Percentiles rank a stretch among this genome's conserved stretches.
Conservation (phyloP, 2,113 vertebrate species). For the Aythya baeri region DNA sequence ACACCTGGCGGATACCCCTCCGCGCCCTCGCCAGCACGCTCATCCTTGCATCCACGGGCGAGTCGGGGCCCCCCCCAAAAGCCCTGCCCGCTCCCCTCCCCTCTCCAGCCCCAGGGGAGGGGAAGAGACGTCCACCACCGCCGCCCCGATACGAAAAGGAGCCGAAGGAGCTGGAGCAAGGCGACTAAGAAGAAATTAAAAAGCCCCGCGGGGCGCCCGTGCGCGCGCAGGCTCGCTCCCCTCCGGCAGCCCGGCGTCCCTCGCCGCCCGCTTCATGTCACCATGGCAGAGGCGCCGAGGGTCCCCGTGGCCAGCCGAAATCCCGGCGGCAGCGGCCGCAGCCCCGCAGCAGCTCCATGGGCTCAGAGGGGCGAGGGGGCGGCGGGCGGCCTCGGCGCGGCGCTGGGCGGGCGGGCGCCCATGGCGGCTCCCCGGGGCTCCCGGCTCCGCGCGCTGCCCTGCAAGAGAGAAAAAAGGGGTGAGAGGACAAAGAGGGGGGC, state of each 20-base stretch:
- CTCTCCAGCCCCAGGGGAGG: conserved; percentile 40
- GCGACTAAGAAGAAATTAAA: conserved; percentile 70
- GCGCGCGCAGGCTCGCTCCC: conserved; percentile 38
- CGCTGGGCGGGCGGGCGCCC: background rate
- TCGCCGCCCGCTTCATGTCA: conserved; percentile 91
- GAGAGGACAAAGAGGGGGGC: background rate
- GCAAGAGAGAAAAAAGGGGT: background rate
- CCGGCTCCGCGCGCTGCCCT: background rate
- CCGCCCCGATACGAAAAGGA: background rate
- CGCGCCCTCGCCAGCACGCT: conserved; percentile 84
- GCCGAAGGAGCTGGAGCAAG: background rate
- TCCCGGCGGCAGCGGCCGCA: background rate
- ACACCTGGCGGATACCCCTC: conserved; percentile 93
- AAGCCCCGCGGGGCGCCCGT: conserved; percentile 43
- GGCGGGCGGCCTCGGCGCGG: background rate
- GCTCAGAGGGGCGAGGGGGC: conserved; percentile 11
- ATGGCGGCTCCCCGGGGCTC: conserved; percentile 8
- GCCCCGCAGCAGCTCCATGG: conserved; percentile 64
- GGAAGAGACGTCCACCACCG: conserved; percentile 31
- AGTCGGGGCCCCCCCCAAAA: conserved; percentile 26
- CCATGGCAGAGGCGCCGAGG: conserved; percentile 90
- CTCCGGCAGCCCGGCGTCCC: conserved; percentile 68
- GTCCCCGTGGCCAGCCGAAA: conserved; percentile 77
- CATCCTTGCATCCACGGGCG: conserved; percentile 76
- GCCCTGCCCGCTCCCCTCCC: conserved; percentile 64